Evolutionary conservation across 2,888 invertebrate species (phyloP).

Genomic region (Drosophila eohydei): DNA sequence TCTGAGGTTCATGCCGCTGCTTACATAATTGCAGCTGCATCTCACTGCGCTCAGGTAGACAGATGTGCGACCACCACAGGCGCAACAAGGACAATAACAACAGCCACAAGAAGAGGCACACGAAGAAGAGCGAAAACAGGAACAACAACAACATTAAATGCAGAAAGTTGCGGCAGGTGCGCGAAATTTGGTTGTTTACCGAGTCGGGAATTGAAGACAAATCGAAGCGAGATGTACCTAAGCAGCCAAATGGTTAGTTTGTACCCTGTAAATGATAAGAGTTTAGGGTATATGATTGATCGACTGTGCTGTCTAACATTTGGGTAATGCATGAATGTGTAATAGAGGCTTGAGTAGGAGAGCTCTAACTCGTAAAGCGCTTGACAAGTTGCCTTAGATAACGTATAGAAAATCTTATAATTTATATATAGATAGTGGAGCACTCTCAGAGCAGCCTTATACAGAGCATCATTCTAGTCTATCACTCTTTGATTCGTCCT

Average conservation of each 20-base stretch:
- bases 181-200: constrained; percentile 63
- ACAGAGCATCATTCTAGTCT: constrained; percentile 13
- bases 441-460: too few relatives aligned
- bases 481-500: background rate
- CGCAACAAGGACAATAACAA: constrained; percentile 19
- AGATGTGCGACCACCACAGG: constrained; percentile 53
- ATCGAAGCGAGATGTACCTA: constrained; percentile 51
- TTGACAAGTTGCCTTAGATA: too few relatives aligned
- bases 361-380: too few relatives aligned
- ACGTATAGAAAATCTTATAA: too few relatives aligned
- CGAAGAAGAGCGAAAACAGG: background rate
- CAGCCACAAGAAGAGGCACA: constrained; percentile 1
- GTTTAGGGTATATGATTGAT: background rate
- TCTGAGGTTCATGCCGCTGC: constrained; percentile 23
- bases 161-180: constrained; percentile 65
- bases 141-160: constrained; percentile 11
- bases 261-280: constrained; percentile 29
- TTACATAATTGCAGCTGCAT: constrained; percentile 54
- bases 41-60: constrained; percentile 44
- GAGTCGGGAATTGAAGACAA: constrained; percentile 45
- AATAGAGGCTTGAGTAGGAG: too few relatives aligned
- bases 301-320: background rate
- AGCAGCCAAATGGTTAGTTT: constrained; percentile 25
- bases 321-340: too few relatives aligned
- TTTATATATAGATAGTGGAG: too few relatives aligned